These are phyloP conservation scores for Huso huso DNA, from an alignment of 2,797 vertebrate species.

Conservation along the genomic window DNA sequence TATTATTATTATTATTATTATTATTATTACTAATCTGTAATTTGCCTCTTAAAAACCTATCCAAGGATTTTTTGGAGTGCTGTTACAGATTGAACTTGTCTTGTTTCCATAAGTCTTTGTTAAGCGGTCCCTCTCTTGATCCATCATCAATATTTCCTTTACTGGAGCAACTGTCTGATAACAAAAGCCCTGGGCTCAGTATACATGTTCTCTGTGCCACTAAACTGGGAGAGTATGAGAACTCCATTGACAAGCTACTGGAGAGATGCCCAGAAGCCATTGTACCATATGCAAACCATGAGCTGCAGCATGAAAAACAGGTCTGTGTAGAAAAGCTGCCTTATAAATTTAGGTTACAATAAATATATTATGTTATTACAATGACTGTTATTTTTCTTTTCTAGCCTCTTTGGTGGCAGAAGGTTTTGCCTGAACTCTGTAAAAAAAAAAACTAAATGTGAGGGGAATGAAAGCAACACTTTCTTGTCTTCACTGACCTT, in stretches of 20 bases:
- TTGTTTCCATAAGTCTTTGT: slow-evolving; percentile 61
- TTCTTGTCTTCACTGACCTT: slow-evolving; percentile 61
- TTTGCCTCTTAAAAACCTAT: no score
- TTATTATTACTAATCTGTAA: no score
- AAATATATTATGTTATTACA: not conserved
- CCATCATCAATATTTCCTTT: slow-evolving; percentile 58
- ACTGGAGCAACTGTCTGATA: slow-evolving; percentile 69
- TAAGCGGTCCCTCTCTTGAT: slow-evolving; percentile 76
- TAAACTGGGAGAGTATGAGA: slow-evolving; percentile 56
- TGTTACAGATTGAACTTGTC: not conserved
- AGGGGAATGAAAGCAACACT: slow-evolving; percentile 49
- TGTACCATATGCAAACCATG: slow-evolving; percentile 73
- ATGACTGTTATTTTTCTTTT: slow-evolving; percentile 19
- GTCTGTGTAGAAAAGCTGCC: slow-evolving; percentile 28
- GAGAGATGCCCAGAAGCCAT: slow-evolving; percentile 70
- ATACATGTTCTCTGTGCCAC: slow-evolving; percentile 69
- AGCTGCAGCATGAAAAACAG: slow-evolving; percentile 66
- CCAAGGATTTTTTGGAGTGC: no score
- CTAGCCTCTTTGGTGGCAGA: slow-evolving; percentile 88
- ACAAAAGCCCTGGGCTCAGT: slow-evolving; percentile 57
- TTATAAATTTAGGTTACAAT: not conserved
- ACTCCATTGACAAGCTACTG: slow-evolving; percentile 68
- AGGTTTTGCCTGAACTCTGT: slow-evolving; percentile 86
- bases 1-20: no score
- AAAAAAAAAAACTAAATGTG: slow-evolving; percentile 46